A percentile compares a stretch with the other conserved stretches of the same genome.
These are phyloP conservation scores for Sakesphorus luctuosus DNA, from an alignment of 2,113 vertebrate genomes.

Conservation along the genomic window DNA sequence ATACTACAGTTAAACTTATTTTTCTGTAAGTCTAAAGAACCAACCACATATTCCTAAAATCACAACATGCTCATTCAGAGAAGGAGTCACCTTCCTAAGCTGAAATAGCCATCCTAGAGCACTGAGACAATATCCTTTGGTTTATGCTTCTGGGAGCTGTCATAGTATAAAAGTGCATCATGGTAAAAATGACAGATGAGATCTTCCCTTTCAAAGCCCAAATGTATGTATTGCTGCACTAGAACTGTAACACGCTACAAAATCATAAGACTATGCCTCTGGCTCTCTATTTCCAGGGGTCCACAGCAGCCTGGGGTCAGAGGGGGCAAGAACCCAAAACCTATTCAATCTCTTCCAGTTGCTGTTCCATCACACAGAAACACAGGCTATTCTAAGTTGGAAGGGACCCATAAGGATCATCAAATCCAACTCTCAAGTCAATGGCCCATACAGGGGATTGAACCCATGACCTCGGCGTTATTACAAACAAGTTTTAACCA, in stretches of 20 bases:
- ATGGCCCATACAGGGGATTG: too few relatives aligned
- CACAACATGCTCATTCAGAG: background rate
- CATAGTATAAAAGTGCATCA: rapidly evolving
- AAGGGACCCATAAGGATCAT: too few relatives aligned
- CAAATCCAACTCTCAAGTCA: too few relatives aligned
- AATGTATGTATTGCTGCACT: background rate
- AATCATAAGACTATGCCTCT: background rate
- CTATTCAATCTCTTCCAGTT: background rate
- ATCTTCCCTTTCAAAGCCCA: background rate
- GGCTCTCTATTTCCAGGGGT: background rate
- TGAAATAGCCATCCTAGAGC: background rate
- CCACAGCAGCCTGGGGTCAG: background rate
- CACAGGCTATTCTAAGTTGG: too few relatives aligned
- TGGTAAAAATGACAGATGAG: background rate
- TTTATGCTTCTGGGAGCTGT: background rate
- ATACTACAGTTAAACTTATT: background rate
- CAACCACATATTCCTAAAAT: background rate
- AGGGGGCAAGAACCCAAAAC: background rate
- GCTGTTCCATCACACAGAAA: background rate
- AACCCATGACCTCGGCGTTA: too few relatives aligned
- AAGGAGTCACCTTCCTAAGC: background rate
- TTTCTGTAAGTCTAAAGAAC: background rate
- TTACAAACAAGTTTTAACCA: too few relatives aligned
- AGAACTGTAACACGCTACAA: background rate
- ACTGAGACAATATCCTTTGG: background rate